Evolutionary conservation across 1,140 invertebrate species (phyloP), one percentile per base, ranked within the genome.

Genomic region (Lanistes nyassanus): DNA sequence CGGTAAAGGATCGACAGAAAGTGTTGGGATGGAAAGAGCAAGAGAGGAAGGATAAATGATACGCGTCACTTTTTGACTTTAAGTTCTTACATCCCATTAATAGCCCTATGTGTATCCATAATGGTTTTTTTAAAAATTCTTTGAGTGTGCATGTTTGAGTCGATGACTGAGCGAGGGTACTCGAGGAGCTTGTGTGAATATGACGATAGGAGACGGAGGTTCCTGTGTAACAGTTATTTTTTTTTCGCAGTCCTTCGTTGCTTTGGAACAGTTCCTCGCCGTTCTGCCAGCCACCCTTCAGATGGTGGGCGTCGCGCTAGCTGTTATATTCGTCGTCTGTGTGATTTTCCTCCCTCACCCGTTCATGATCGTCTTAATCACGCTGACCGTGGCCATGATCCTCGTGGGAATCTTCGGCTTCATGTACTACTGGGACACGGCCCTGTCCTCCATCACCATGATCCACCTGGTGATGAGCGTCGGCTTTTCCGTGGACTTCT

Each of bases 401-500:
- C 97, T 98, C 88, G 88, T 95, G 9, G 97, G 97, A 21, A 96
- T 99, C 0, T 94, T 97, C 2, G 97, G 97, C 0, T 98, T 98
- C 89, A 97, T 99, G 95, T 94, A 96, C 0, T 90, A 98, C 0
- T 99, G 97, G 97, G 93, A 94, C 79, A 96, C 99, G 0, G 97
- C 96, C 84, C 90, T 99, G 47, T 97, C 98, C 87, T 96, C 97
- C 6, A 98, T 99, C 82, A 98, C 97, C 0, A 99, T 99, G 97
- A 98, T 99, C 55, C 98, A 98, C 84, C 91, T 99, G 1, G 98
- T 99, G 60, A 99, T 99, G 97, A 98, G 97, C 84, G 98, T 99
- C 39, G 97, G 97, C 55, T 99, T 99, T 89, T 98, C 96, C 3
- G 96, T 99, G 0, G 97, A 99, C 94, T 99, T 98, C 86, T 97